Evolutionary conservation across 2,797 vertebrate species (phyloP).

Genomic region (Falco naumanni): DNA sequence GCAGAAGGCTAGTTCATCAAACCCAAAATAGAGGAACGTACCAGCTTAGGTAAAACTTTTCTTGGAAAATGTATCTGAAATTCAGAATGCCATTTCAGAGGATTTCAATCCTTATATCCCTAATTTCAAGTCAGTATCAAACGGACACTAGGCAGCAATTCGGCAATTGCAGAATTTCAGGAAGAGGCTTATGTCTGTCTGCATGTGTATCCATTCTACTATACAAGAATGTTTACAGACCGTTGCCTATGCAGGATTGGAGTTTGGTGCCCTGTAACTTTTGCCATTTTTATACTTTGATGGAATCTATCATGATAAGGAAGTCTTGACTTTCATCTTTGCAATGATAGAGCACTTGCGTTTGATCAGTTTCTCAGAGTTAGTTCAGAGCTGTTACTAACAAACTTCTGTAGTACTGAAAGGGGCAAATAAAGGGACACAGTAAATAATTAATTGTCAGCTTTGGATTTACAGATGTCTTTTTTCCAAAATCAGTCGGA

Average conservation of each 20-base stretch:
- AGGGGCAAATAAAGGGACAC: background rate
- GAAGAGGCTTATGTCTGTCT: background rate
- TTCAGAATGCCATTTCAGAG: background rate
- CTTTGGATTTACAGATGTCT: background rate
- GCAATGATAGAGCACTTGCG: background rate
- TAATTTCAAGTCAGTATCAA: background rate
- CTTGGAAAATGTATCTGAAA: background rate
- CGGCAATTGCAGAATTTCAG: background rate
- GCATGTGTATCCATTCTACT: background rate
- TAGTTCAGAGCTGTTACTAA: background rate
- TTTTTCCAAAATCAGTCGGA: background rate
- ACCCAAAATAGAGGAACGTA: background rate
- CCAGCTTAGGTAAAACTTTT: background rate
- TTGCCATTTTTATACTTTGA: background rate
- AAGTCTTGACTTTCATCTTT: background rate
- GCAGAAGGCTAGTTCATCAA: background rate
- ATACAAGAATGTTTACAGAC: rapidly evolving
- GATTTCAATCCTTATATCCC: background rate
- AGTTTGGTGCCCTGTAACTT: background rate
- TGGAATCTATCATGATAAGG: background rate
- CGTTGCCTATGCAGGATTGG: background rate
- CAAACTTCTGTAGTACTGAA: background rate
- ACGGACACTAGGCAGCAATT: background rate
- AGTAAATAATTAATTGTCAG: background rate
- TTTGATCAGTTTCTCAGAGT: background rate